Evolutionary conservation across 2,888 invertebrate genomes (phyloP).

Genomic region (Sylvicola fuscatus): DNA sequence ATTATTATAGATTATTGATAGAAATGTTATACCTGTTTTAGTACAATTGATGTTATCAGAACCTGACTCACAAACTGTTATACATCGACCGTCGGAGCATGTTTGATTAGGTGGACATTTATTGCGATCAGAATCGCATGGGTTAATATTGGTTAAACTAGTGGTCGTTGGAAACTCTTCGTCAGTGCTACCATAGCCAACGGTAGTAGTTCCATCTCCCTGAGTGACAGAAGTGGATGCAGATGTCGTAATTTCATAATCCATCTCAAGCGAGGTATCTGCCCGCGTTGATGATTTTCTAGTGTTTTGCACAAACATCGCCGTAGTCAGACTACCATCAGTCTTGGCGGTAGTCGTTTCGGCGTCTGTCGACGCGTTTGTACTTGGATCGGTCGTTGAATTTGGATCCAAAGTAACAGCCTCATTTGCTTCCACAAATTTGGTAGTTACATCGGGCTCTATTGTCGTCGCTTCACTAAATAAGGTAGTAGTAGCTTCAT

Average conservation of each 20-base stretch:
- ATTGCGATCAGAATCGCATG: conserved; percentile 12
- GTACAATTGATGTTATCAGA: conserved; percentile 14
- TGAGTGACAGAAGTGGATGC: conserved; percentile 8
- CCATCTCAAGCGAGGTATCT: conserved; percentile 20
- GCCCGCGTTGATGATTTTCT: conserved; percentile 16
- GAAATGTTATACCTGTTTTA: conserved; percentile 18
- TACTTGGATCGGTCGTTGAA: conserved; percentile 5
- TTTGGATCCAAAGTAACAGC: conserved; percentile 2
- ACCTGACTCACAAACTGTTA: conserved; percentile 13
- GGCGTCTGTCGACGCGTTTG: conserved; percentile 4
- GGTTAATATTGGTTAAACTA: conserved; percentile 7
- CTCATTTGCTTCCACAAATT: neutral
- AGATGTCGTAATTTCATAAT: conserved; percentile 12
- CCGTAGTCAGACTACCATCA: conserved; percentile 1
- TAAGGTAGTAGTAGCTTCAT: conserved; percentile 1
- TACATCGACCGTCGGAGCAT: conserved; percentile 34
- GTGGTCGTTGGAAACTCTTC: conserved; percentile 7
- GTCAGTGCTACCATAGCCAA: conserved; percentile 4
- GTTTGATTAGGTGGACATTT: conserved; percentile 38
- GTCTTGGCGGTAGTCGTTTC: conserved; percentile 6
- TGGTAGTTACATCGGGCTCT: conserved; percentile 6
- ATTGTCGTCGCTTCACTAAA: conserved; percentile 3
- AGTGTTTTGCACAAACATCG: conserved; percentile 15
- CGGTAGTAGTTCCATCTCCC: conserved; percentile 9
- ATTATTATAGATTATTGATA: neutral